Evolutionary conservation across 2,797 vertebrate species (phyloP), one percentile per base, ranked within the genome.

Genomic region (Aeoliscus strigatus): DNA sequence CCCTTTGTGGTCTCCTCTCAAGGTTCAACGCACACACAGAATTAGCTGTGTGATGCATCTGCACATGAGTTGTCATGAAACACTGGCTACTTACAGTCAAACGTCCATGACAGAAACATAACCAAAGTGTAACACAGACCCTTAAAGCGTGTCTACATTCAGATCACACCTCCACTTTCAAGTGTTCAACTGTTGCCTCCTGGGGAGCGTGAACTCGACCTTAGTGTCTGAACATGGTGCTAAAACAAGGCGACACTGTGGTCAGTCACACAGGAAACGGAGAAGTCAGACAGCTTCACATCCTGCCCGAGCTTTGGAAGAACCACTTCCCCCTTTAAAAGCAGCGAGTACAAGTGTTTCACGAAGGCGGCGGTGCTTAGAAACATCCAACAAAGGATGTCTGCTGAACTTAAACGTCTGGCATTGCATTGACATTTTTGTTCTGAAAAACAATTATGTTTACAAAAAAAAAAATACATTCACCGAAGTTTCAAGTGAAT

Each of bases 251-350:
- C 38, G 51, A 75, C 73, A 46, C 51, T 14, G 50, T 66, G 73
- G 77, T 80, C 81, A 81, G 60, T 80, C 76, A 70, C 78, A 84
- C 82, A 82, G 83, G 85, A 88, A 87, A 68, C 68, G 16, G 44
- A 76, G 39, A 68, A 73, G 64, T 59, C 75, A 83, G 70, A 80
- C 70, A 27, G 83, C 75, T 80, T 84, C 67, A 71, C 83, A 82
- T 86, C 83, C 88, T 86, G 82, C 66, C 66, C 68, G 59, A 66
- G 73, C 66, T 75, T 51, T 68, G 65, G 76, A 76, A 61, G 63
- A 77, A 74, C 74, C 64, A 51, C 66, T 82, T 86, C 76, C 75
- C 73, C 54, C 70, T n/a, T 66, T 35, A 27, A 21, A 51, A 74
- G 51, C 47, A 60, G 54, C 49, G 50, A 60, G 43, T 47, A 39